These are phyloP conservation scores for Cheirogaleus major DNA, from an alignment of 2,797 vertebrate species.

Conservation along the genomic window DNA sequence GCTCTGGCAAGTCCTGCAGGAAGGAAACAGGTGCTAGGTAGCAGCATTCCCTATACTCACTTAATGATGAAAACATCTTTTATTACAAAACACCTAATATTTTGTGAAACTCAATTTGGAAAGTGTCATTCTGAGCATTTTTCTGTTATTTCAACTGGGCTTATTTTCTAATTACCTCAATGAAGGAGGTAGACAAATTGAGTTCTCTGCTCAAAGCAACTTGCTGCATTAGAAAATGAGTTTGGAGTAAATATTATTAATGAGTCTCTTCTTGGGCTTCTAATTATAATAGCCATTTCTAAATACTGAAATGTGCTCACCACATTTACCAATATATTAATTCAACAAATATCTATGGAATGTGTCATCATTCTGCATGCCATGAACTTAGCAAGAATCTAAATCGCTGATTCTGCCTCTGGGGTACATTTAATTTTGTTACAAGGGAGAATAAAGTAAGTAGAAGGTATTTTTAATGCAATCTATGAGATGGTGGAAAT, in stretches of 20 bases:
- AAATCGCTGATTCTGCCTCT: background rate
- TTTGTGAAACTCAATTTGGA: background rate
- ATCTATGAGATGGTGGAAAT: background rate
- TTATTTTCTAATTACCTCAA: conserved; percentile 25
- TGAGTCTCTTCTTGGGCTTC: background rate
- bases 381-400: background rate
- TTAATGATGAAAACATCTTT: background rate
- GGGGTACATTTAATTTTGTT: background rate
- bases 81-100: background rate
- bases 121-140: background rate
- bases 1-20: background rate
- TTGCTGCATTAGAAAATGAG: background rate
- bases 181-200: background rate
- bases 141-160: background rate
- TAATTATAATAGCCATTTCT: background rate
- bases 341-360: background rate
- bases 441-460: background rate
- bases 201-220: conserved; percentile 4
- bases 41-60: background rate
- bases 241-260: background rate
- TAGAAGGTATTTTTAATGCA: background rate
- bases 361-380: background rate
- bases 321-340: background rate
- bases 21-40: background rate
- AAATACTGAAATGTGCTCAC: background rate